phyloP scores from a whole-genome alignment of 2,888 invertebrate species.

The Agapostemon virescens region DNA sequence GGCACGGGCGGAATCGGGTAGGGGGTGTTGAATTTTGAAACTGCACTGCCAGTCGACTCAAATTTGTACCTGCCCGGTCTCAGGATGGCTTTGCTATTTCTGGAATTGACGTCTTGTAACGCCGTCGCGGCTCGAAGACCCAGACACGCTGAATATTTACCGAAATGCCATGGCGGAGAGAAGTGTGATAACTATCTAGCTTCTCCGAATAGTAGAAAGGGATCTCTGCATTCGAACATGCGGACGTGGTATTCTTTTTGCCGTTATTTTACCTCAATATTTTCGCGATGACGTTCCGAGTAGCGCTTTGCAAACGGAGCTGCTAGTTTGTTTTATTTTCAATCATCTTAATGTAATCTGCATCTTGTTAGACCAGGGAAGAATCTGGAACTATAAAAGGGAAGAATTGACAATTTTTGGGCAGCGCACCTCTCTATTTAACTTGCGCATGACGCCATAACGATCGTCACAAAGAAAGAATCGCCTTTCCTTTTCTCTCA shows the following conservation, averaged over 20 bases:
- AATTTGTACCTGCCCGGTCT: not conserved
- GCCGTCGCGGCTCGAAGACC: not conserved
- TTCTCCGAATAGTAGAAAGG: not conserved
- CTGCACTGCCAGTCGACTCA: constrained; percentile 12
- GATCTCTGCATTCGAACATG: not conserved
- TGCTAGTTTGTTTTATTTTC: too few species aligned
- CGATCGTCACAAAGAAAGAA: too few species aligned
- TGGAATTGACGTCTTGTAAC: constrained; percentile 2
- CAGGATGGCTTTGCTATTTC: not conserved
- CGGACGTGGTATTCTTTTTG: not conserved
- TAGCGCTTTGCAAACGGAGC: too few species aligned
- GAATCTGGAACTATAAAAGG: too few species aligned
- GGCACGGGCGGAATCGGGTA: too few species aligned
- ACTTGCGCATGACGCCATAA: too few species aligned
- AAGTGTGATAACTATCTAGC: not conserved
- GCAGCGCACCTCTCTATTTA: too few species aligned
- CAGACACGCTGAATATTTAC: constrained; percentile 5
- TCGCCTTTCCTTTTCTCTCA: too few species aligned
- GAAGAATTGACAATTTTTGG: too few species aligned
- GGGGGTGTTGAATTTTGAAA: constrained; percentile 36
- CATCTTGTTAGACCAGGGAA: too few species aligned
- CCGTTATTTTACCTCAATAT: not conserved
- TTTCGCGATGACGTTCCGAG: not conserved
- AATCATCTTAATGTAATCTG: too few species aligned
- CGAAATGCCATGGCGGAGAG: not conserved